phyloP scores from a whole-genome alignment of 2,888 invertebrate species.

The Yponomeuta cagnagella region DNA sequence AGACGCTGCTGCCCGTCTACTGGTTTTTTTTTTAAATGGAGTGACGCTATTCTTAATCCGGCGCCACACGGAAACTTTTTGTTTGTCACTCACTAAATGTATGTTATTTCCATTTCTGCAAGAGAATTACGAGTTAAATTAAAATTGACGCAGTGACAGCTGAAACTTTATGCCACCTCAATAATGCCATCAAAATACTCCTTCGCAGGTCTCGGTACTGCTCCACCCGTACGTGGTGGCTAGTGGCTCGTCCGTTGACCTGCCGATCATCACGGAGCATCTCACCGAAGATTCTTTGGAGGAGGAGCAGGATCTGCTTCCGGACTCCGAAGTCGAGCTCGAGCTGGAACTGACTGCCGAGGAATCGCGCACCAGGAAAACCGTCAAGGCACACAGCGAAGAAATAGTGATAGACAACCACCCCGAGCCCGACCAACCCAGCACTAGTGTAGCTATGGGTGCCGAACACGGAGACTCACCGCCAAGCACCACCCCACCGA shows the following conservation, averaged over 20 bases:
- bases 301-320: slow-evolving; percentile 31
- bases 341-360: background rate
- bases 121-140: too few relatives aligned
- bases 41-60: too few relatives aligned
- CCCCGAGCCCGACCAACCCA: background rate
- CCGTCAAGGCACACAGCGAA: slow-evolving; percentile 40
- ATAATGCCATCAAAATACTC: background rate
- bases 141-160: too few relatives aligned
- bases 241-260: slow-evolving; percentile 51
- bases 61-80: too few relatives aligned
- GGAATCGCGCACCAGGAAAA: background rate
- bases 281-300: slow-evolving; percentile 40
- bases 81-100: too few relatives aligned
- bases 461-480: slow-evolving; percentile 16
- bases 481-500: slow-evolving; percentile 15
- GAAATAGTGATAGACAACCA: slow-evolving; percentile 29
- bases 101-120: too few relatives aligned
- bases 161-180: background rate
- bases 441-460: background rate
- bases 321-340: slow-evolving; percentile 21
- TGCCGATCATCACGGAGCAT: slow-evolving; percentile 53
- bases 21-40: too few relatives aligned
- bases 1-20: too few relatives aligned
- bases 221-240: slow-evolving; percentile 51
- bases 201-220: slow-evolving; percentile 51